phyloP scores from a whole-genome alignment of 1,140 invertebrate species.

The Coptotermes formosanus region DNA sequence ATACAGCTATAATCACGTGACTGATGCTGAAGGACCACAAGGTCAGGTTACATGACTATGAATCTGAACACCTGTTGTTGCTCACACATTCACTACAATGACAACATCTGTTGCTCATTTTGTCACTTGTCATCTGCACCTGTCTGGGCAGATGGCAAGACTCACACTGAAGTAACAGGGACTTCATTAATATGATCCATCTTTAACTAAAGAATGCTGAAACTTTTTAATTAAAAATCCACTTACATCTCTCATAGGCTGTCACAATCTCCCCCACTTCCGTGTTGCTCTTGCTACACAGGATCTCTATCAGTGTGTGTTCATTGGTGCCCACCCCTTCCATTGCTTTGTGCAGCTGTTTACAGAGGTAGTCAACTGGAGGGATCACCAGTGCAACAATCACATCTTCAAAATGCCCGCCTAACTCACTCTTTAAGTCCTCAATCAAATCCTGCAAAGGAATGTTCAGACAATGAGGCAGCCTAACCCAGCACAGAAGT shows the following conservation, averaged over 20 bases:
- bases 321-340: slow-evolving; percentile 62
- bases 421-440: slow-evolving; percentile 72
- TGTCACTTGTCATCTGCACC: too few relatives aligned
- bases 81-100: too few relatives aligned
- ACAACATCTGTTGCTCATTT: too few relatives aligned
- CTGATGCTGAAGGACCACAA: too few relatives aligned
- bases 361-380: slow-evolving; percentile 67
- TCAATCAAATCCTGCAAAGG: slow-evolving; percentile 63
- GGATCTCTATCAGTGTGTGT: slow-evolving; percentile 63
- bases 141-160: neutral
- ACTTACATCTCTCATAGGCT: slow-evolving; percentile 64
- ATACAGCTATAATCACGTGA: too few relatives aligned
- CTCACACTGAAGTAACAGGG: neutral
- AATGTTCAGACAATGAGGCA: slow-evolving; percentile 1
- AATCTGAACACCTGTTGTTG: too few relatives aligned
- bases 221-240: neutral
- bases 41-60: too few relatives aligned
- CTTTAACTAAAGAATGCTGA: neutral
- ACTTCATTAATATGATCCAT: neutral
- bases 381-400: slow-evolving; percentile 70
- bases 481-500: too few relatives aligned
- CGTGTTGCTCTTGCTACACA: slow-evolving; percentile 66
- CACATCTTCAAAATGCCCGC: slow-evolving; percentile 75
- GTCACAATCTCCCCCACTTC: slow-evolving; percentile 64
- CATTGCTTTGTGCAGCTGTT: slow-evolving; percentile 69